These are phyloP conservation scores for Cricetomys ansorgei DNA, from an alignment of 2,113 vertebrate species.

Conservation along the genomic window DNA sequence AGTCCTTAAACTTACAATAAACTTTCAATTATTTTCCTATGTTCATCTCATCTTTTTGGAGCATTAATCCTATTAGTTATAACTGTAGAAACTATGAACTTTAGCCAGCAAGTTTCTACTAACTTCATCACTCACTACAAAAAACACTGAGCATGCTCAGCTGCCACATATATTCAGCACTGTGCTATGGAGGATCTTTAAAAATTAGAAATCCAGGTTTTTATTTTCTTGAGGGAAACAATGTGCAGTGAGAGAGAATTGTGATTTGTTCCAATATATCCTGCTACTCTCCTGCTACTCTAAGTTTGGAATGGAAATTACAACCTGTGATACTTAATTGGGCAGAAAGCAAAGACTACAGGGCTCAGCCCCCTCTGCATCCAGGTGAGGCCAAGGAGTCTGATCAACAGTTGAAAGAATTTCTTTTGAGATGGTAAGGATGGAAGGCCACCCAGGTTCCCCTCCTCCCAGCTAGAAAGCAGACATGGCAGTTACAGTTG, in stretches of 20 bases:
- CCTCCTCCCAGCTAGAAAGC: not conserved
- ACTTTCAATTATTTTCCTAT: not conserved
- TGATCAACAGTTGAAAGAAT: not conserved
- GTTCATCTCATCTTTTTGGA: slow-evolving; percentile 4
- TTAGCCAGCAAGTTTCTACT: not conserved
- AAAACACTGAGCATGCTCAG: not conserved
- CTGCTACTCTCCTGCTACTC: not conserved
- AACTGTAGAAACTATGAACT: slow-evolving; percentile 11
- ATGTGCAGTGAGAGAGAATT: not conserved
- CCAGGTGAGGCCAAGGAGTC: not conserved
- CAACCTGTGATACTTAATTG: not conserved
- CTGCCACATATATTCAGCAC: not conserved
- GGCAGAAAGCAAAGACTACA: not conserved
- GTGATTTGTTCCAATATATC: not conserved
- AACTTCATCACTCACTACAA: not conserved
- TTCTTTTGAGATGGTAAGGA: not conserved
- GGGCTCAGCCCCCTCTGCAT: not conserved
- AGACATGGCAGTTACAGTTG: not conserved
- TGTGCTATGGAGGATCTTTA: not conserved
- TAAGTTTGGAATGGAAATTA: not conserved
- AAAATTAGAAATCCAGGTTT: not conserved
- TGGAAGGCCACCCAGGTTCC: not conserved
- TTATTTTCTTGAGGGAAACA: not conserved
- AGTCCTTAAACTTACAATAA: not conserved
- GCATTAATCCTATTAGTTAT: not conserved